phyloP scores from a whole-genome alignment of 2,888 invertebrate species.

The Herminia tarsipennalis region DNA sequence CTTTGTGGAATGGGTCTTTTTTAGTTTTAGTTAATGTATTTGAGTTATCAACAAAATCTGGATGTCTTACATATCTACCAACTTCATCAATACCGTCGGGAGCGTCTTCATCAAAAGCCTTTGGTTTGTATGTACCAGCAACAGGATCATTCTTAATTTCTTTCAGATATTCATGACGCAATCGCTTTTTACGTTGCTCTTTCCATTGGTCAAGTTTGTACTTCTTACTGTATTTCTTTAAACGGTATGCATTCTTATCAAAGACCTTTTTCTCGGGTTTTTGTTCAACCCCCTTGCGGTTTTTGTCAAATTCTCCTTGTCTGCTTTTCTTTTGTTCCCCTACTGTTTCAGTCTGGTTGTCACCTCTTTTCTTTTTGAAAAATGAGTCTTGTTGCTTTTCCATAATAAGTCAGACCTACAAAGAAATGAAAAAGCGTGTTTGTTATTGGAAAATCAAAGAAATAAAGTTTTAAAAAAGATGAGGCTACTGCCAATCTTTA shows the following conservation, averaged over 20 bases:
- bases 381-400: constrained; percentile 70
- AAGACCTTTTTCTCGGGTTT: constrained; percentile 83
- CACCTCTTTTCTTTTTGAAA: constrained; percentile 60
- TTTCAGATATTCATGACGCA: constrained; percentile 85
- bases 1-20: constrained; percentile 79
- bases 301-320: constrained; percentile 63
- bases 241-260: constrained; percentile 88
- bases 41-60: constrained; percentile 66
- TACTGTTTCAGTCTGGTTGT: constrained; percentile 17
- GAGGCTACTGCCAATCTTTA: too few species aligned
- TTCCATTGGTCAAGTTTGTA: constrained; percentile 89
- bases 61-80: constrained; percentile 76
- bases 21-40: constrained; percentile 46
- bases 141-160: constrained; percentile 79
- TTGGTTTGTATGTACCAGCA: constrained; percentile 75
- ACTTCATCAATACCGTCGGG: constrained; percentile 53
- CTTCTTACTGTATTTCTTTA: constrained; percentile 89
- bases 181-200: constrained; percentile 85
- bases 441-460: constrained; percentile 52
- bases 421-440: constrained; percentile 83
- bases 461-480: background rate
- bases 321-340: constrained; percentile 43
- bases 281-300: constrained; percentile 42
- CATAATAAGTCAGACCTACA: constrained; percentile 76
- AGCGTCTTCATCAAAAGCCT: constrained; percentile 79